Conservation (phyloP, 2,888 invertebrate species). For the Melitaea athalia region DNA sequence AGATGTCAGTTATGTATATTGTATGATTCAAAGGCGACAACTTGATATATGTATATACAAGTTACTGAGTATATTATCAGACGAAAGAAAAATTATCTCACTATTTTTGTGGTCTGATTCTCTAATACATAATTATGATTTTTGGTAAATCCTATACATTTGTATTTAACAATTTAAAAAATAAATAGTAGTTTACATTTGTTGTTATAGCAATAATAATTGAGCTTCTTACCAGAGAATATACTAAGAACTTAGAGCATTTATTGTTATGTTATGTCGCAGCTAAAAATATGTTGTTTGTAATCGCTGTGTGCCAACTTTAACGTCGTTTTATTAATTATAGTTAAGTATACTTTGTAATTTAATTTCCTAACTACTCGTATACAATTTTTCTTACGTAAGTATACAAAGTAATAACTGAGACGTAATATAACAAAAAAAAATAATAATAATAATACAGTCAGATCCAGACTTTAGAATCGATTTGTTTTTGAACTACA, state of each 20-base stretch:
- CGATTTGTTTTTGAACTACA: background rate
- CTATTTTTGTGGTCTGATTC: constrained; percentile 16
- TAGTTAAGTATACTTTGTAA: constrained; percentile 14
- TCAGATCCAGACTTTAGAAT: background rate
- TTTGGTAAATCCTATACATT: background rate
- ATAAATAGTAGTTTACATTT: background rate
- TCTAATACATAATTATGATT: background rate
- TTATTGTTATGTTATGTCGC: no score
- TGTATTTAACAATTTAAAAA: background rate
- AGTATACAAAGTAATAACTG: background rate
- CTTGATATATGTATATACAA: background rate
- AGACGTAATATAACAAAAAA: background rate
- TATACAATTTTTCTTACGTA: constrained; percentile 29
- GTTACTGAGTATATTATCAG: background rate
- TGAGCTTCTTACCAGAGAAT: background rate
- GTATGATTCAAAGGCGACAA: background rate
- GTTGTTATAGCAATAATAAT: background rate
- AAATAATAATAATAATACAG: background rate
- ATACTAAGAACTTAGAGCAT: no score
- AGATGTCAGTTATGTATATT: background rate
- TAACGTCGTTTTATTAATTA: background rate
- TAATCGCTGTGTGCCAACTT: background rate
- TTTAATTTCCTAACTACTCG: constrained; percentile 37
- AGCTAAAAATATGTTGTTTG: no score
- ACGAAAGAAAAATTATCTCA: background rate